phyloP scores from a whole-genome alignment of 1,140 invertebrate genomes.

The Saccostrea echinata region DNA sequence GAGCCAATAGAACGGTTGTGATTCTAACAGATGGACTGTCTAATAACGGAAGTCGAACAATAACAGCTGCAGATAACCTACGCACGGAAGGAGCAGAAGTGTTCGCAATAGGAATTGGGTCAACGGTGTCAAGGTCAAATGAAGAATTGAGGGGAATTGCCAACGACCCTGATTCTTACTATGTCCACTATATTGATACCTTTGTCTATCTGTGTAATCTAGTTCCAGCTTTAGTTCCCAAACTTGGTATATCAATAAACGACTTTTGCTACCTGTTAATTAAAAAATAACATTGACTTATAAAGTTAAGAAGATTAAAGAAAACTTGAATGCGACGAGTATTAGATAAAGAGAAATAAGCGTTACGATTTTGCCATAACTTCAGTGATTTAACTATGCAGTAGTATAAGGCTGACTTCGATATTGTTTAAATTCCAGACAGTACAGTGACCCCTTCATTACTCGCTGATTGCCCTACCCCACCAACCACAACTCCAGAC shows the following conservation, averaged over 20 bases:
- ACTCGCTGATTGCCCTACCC: conserved; percentile 30
- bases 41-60: not conserved
- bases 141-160: conserved; percentile 43
- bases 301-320: not conserved
- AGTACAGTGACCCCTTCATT: not conserved
- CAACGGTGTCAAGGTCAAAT: conserved; percentile 39
- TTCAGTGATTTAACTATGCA: not conserved
- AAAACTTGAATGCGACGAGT: not conserved
- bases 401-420: not conserved
- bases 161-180: conserved; percentile 52
- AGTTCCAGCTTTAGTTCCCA: conserved; percentile 51
- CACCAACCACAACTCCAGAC: conserved; percentile 8
- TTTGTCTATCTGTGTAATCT: conserved; percentile 48
- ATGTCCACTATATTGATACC: conserved; percentile 46
- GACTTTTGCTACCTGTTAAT: not conserved
- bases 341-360: not conserved
- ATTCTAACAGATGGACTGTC: conserved; percentile 42
- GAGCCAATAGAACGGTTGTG: conserved; percentile 35
- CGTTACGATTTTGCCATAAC: not conserved
- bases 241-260: conserved; percentile 36
- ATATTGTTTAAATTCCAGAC: not conserved
- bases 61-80: conserved; percentile 15
- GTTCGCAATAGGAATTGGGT: conserved; percentile 49
- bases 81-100: conserved; percentile 39
- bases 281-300: not conserved